Evolutionary conservation across 2,113 vertebrate species (phyloP).

Genomic region (Anhinga rufa): DNA sequence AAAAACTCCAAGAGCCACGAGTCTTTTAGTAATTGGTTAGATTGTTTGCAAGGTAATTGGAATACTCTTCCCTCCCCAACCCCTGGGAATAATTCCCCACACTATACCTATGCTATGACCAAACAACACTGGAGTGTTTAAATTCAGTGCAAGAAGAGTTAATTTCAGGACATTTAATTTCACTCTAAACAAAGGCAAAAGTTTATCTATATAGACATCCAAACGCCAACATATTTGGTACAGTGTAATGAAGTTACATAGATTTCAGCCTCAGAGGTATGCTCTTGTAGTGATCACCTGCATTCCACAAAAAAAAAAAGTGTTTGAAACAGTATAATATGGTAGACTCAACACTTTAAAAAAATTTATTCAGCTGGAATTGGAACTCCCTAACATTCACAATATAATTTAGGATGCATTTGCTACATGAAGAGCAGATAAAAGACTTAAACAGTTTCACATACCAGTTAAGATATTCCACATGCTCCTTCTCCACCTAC

Average conservation of each 20-base stretch:
- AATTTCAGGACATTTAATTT: slow-evolving; percentile 61
- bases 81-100: not conserved
- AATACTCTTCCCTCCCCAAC: not conserved
- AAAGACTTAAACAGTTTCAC: slow-evolving; percentile 70
- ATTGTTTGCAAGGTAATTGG: slow-evolving; percentile 17
- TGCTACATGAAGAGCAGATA: slow-evolving; percentile 74
- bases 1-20: not conserved
- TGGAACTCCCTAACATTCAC: slow-evolving; percentile 73
- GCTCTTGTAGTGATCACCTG: slow-evolving; percentile 61
- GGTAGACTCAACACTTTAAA: slow-evolving; percentile 59
- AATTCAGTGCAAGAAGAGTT: slow-evolving; percentile 74
- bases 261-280: slow-evolving; percentile 40
- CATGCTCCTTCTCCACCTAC: slow-evolving; percentile 63
- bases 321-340: slow-evolving; percentile 54
- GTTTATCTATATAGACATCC: slow-evolving; percentile 48
- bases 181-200: slow-evolving; percentile 60
- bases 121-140: slow-evolving; percentile 67
- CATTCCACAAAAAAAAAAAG: slow-evolving; percentile 35
- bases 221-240: slow-evolving; percentile 53
- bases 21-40: slow-evolving; percentile 39
- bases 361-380: slow-evolving; percentile 68
- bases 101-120: not conserved
- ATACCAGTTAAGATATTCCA: slow-evolving; percentile 63
- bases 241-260: slow-evolving; percentile 61
- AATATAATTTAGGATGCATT: slow-evolving; percentile 72